Evolutionary conservation across 2,888 invertebrate species (phyloP).

Genomic region (Anarsia innoxiella): DNA sequence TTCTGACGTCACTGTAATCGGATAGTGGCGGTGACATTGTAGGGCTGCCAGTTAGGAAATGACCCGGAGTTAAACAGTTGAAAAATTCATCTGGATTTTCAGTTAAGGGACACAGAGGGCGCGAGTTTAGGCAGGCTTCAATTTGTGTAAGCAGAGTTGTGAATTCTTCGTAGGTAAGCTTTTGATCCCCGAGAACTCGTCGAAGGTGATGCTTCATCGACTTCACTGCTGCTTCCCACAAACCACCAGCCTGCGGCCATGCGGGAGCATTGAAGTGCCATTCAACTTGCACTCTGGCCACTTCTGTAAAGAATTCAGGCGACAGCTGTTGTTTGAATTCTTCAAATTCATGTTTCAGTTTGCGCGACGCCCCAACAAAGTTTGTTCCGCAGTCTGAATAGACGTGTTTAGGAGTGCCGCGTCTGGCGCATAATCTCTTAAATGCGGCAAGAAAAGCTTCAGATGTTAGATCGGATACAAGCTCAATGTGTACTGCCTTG

Average conservation of each 20-base stretch:
- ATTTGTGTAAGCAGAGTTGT: constrained; percentile 12
- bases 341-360: background rate
- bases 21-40: background rate
- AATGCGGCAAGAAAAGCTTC: constrained; percentile 12
- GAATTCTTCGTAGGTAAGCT: background rate
- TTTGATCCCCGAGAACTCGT: background rate
- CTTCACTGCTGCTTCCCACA: constrained; percentile 3
- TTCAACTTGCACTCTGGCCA: background rate
- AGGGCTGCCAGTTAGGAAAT: constrained; percentile 11
- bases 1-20: background rate
- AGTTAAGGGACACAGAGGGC: constrained; percentile 10
- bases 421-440: constrained; percentile 6
- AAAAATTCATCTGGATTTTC: constrained; percentile 11
- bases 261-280: constrained; percentile 1
- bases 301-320: background rate
- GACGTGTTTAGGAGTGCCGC: constrained; percentile 11
- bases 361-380: constrained; percentile 6
- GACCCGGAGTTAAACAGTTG: constrained; percentile 11
- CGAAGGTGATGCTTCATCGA: constrained; percentile 7
- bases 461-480: constrained; percentile 11
- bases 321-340: background rate
- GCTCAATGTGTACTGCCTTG: constrained; percentile 12
- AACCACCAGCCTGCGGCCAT: background rate
- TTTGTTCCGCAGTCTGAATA: constrained; percentile 15
- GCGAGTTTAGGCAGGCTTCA: constrained; percentile 13